A percentile compares a stretch with the other conserved stretches of the same genome.
Conservation (phyloP, 2,797 vertebrate species). For the Columba guinea region DNA sequence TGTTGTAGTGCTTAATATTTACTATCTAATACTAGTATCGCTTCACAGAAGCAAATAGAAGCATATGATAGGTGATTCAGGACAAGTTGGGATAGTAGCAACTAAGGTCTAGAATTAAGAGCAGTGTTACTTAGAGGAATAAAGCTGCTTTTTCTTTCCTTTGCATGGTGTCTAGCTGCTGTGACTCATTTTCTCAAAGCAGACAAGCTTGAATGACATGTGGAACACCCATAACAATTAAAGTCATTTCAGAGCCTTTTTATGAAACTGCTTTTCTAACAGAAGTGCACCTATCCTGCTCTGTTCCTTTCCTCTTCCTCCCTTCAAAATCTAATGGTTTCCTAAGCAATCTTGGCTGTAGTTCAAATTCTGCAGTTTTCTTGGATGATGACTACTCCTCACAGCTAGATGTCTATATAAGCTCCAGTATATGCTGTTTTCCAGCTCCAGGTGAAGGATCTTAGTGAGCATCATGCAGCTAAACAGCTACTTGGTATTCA, state of each 20-base stretch:
- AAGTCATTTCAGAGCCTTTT: neutral
- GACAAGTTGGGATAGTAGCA: neutral
- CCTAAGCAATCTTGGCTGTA: neutral
- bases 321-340: neutral
- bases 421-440: neutral
- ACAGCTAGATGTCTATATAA: neutral
- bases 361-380: neutral
- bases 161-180: neutral
- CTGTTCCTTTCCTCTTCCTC: neutral
- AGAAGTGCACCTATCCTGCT: neutral
- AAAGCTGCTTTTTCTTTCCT: neutral
- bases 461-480: neutral
- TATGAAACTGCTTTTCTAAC: neutral
- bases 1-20: neutral
- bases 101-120: neutral
- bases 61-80: neutral
- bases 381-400: neutral
- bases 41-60: neutral
- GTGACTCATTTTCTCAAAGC: neutral
- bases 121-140: neutral
- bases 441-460: neutral
- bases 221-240: neutral
- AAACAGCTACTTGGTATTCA: neutral
- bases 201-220: neutral
- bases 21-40: accelerated